phyloP scores from a whole-genome alignment of 2,797 vertebrate genomes.

The Catharus ustulatus region DNA sequence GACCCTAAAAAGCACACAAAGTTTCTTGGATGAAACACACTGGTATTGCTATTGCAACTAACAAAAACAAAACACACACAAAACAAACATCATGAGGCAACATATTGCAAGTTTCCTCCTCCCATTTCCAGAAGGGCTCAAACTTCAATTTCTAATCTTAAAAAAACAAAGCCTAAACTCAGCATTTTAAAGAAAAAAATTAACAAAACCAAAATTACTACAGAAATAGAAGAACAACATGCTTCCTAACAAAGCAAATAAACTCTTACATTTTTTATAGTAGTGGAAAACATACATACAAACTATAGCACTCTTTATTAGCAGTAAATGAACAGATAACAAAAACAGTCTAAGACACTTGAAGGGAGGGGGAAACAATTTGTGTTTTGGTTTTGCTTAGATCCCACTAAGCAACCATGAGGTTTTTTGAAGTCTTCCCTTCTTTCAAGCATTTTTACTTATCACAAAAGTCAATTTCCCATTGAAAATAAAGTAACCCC shows the following conservation, averaged over 20 bases:
- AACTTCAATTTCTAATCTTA: not conserved
- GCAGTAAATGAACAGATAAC: not conserved
- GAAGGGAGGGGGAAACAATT: accelerated
- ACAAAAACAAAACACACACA: not conserved
- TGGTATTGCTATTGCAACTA: not conserved
- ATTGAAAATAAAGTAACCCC: not conserved
- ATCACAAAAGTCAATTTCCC: not conserved
- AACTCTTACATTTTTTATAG: not conserved
- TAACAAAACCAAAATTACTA: not conserved
- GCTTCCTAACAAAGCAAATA: not conserved
- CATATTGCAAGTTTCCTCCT: not conserved
- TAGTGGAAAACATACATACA: not conserved
- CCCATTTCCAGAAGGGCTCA: not conserved
- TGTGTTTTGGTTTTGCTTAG: not conserved
- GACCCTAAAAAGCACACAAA: not conserved
- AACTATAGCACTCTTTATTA: not conserved
- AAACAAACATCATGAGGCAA: not conserved
- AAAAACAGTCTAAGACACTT: not conserved
- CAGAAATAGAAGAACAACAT: not conserved
- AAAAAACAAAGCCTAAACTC: not conserved
- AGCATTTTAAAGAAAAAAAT: not conserved
- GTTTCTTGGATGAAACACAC: not conserved
- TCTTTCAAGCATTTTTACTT: not conserved
- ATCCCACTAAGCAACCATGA: not conserved
- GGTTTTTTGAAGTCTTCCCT: not conserved